These are phyloP conservation scores for Drosophila punjabiensis DNA, from an alignment of 1,140 invertebrate genomes.

Conservation along the genomic window DNA sequence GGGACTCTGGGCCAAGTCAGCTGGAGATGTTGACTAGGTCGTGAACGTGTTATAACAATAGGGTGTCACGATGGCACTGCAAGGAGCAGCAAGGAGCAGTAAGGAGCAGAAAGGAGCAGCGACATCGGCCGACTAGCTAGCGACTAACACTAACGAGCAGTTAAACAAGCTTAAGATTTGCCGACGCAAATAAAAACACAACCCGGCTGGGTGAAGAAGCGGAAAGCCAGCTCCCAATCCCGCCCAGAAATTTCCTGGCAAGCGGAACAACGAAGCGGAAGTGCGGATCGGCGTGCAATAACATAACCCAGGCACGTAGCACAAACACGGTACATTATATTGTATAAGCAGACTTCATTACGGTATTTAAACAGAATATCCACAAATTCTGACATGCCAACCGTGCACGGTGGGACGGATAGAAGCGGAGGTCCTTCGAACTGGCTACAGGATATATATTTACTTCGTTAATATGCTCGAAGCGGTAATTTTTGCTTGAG, in stretches of 20 bases:
- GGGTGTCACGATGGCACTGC: conserved; percentile 56
- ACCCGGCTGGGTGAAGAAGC: conserved; percentile 13
- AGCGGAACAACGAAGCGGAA: conserved; percentile 54
- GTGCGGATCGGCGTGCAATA: conserved; percentile 77
- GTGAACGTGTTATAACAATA: conserved; percentile 82
- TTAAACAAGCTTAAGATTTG: conserved; percentile 84
- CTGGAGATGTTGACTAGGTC: conserved; percentile 60
- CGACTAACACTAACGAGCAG: conserved; percentile 82
- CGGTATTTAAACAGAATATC: conserved; percentile 85
- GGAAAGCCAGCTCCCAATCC: background rate
- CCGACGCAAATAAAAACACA: conserved; percentile 80
- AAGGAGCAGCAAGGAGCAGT: background rate
- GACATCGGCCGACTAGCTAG: conserved; percentile 44
- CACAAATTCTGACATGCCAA: conserved; percentile 81
- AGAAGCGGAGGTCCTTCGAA: background rate
- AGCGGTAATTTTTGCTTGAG: conserved; percentile 12
- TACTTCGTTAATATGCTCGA: background rate
- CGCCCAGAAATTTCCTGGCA: conserved; percentile 28
- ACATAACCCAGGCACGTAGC: conserved; percentile 84
- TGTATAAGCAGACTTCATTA: conserved; percentile 85
- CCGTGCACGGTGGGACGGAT: conserved; percentile 52
- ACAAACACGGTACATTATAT: conserved; percentile 85
- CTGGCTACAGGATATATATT: conserved; percentile 3
- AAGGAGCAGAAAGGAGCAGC: background rate
- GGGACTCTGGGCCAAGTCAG: conserved; percentile 31